Percentiles rank a stretch among this genome's conserved stretches.
Conservation (phyloP, 2,888 invertebrate genomes). For the Pocota personata region DNA sequence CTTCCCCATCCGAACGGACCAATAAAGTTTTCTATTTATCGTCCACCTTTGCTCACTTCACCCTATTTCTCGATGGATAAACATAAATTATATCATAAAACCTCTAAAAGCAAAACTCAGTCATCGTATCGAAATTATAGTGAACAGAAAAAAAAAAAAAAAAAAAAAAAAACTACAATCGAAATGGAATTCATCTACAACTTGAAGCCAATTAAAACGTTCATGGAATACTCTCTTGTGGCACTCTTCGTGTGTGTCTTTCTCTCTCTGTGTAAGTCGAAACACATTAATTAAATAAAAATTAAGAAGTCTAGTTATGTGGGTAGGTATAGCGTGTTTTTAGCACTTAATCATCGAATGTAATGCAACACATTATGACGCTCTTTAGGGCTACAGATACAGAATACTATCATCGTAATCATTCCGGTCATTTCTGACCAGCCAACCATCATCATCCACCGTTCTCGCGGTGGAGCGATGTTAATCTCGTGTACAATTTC, state of each 20-base stretch:
- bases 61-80: not conserved
- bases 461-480: constrained; percentile 11
- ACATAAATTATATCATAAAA: constrained; percentile 16
- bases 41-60: not conserved
- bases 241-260: not conserved
- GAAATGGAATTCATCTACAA: constrained; percentile 23
- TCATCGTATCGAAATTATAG: constrained; percentile 26
- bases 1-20: not conserved
- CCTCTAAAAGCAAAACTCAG: constrained; percentile 16
- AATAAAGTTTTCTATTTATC: constrained; percentile 8
- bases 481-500: constrained; percentile 56
- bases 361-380: constrained; percentile 40
- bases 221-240: constrained; percentile 8
- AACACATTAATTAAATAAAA: constrained; percentile 55
- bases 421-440: constrained; percentile 29
- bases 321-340: constrained; percentile 47
- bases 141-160: not conserved
- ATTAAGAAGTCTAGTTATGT: constrained; percentile 8
- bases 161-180: constrained; percentile 11
- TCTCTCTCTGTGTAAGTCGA: constrained; percentile 1
- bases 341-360: constrained; percentile 62
- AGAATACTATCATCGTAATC: constrained; percentile 26
- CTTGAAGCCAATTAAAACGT: constrained; percentile 35
- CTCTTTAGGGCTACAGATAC: not conserved
- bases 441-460: constrained; percentile 36